Evolutionary conservation across 2,888 invertebrate species (phyloP).

Genomic region (Anoncus sp.): DNA sequence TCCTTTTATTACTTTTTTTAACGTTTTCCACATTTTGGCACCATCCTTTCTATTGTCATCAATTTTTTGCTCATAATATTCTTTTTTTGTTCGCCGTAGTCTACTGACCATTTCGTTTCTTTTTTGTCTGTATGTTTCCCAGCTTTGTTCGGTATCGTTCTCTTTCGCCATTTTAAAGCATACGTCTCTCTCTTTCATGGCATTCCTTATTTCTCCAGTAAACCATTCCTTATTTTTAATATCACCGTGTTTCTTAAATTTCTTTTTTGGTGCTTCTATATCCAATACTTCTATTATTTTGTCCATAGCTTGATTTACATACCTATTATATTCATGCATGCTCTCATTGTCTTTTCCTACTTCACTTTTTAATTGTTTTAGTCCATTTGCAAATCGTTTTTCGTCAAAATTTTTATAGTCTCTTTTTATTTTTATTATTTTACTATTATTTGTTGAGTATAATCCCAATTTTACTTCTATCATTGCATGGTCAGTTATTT

Average conservation of each 20-base stretch:
- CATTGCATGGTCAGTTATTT: background rate
- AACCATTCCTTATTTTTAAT: conserved; percentile 21
- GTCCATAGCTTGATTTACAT: background rate
- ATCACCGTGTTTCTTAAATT: background rate
- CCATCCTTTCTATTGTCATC: conserved; percentile 24
- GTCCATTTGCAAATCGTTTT: background rate
- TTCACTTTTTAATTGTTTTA: background rate
- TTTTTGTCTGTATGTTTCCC: background rate
- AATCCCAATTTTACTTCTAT: background rate
- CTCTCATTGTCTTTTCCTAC: background rate
- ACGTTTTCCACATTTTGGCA: no score
- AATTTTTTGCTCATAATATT: conserved; percentile 22
- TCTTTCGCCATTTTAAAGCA: background rate
- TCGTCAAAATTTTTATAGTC: conserved; percentile 14
- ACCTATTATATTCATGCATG: conserved; percentile 13
- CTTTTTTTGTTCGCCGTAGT: conserved; percentile 17
- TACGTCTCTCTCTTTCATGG: conserved; percentile 16
- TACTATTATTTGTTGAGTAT: no score
- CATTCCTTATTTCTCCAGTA: conserved; percentile 10
- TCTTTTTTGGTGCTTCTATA: conserved; percentile 8
- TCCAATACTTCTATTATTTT: conserved; percentile 6
- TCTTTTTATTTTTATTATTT: background rate
- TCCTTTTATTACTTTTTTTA: conserved; percentile 36
- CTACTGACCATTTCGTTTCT: conserved; percentile 19
- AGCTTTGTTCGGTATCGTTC: background rate